Conservation (phyloP, 2,888 invertebrate genomes). For the Acrobasis suavella region DNA sequence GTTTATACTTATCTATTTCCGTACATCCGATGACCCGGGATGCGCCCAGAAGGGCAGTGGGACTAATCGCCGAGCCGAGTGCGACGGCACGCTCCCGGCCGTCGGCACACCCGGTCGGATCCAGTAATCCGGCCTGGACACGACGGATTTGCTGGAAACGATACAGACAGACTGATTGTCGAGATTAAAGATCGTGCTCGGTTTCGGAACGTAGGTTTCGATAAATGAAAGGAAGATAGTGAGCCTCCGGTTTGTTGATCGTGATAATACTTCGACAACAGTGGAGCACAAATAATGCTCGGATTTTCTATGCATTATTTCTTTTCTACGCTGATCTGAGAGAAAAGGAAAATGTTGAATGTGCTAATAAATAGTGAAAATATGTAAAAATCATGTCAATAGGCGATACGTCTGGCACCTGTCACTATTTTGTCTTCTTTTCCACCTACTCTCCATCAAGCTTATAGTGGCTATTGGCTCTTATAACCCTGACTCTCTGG, state of each 20-base stretch:
- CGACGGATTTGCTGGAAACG: slow-evolving; percentile 62
- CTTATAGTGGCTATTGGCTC: too few relatives aligned
- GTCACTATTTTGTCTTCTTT: too few relatives aligned
- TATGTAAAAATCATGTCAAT: too few relatives aligned
- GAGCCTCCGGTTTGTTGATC: slow-evolving; percentile 18
- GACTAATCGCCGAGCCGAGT: slow-evolving; percentile 68
- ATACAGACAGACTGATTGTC: slow-evolving; percentile 71
- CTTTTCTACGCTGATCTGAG: background rate
- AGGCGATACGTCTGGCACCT: too few relatives aligned
- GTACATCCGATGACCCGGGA: slow-evolving; percentile 52
- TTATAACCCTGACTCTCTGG: too few relatives aligned
- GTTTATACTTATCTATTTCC: slow-evolving; percentile 62
- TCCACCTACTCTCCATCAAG: too few relatives aligned
- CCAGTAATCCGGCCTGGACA: slow-evolving; percentile 57
- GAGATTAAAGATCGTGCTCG: slow-evolving; percentile 62
- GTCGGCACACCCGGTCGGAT: slow-evolving; percentile 57
- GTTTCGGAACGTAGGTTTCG: slow-evolving; percentile 41
- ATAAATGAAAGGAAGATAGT: slow-evolving; percentile 1
- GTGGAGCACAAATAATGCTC: background rate
- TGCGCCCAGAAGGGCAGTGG: slow-evolving; percentile 62
- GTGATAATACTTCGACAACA: background rate
- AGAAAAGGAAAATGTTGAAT: too few relatives aligned
- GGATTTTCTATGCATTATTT: background rate
- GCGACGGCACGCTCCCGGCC: slow-evolving; percentile 67
- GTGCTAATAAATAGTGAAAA: too few relatives aligned